Conservation (phyloP, 2,797 vertebrate species). For the Novumbra hubbsi region DNA sequence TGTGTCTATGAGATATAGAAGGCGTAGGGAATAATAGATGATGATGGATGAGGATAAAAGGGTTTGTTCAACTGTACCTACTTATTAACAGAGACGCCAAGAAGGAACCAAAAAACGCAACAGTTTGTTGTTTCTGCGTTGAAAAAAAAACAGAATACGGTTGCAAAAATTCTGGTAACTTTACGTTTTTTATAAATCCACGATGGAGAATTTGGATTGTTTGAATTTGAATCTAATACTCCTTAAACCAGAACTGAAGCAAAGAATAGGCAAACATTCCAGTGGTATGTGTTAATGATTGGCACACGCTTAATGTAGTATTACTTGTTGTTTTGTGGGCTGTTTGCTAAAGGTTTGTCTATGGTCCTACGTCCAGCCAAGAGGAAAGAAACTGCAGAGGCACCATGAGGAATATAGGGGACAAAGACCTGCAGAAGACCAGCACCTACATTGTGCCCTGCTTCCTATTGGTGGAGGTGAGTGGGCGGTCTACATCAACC, state of each 20-base stretch:
- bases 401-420: slow-evolving; percentile 49
- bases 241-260: too few relatives aligned
- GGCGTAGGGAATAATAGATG: not conserved
- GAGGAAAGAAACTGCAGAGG: slow-evolving; percentile 9
- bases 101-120: not conserved
- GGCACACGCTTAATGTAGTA: not conserved
- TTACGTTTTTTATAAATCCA: too few relatives aligned
- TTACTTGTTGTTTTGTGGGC: too few relatives aligned
- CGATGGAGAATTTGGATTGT: too few relatives aligned
- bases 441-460: slow-evolving; percentile 90
- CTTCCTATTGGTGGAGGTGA: slow-evolving; percentile 90
- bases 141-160: too few relatives aligned
- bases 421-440: slow-evolving; percentile 70
- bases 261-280: too few relatives aligned
- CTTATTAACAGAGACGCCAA: slow-evolving; percentile 12
- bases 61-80: slow-evolving; percentile 23
- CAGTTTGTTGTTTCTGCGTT: too few relatives aligned
- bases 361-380: slow-evolving; percentile 41
- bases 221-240: too few relatives aligned
- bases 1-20: not conserved
- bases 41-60: slow-evolving; percentile 22
- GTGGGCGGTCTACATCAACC: slow-evolving; percentile 29
- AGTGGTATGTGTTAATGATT: too few relatives aligned
- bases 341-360: slow-evolving; percentile 14
- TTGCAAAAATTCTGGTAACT: too few relatives aligned